Evolutionary conservation across 1,140 invertebrate species (phyloP).

Genomic region (Acromyrmex echinatior): DNA sequence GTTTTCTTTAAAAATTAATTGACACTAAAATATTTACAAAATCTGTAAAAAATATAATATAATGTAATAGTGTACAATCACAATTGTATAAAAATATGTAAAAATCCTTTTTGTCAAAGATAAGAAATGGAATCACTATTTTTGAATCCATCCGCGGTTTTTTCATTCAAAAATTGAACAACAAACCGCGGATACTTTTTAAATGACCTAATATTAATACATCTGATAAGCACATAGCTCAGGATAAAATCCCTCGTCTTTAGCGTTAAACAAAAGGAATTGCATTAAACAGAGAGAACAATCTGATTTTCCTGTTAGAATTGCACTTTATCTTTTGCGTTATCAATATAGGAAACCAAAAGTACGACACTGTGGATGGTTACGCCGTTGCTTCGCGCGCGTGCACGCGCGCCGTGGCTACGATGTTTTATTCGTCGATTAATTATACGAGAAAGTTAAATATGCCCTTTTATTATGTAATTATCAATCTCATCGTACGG

Average conservation of each 20-base stretch:
- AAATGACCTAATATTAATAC: not conserved
- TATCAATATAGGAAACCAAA: constrained; percentile 1
- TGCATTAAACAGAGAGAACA: constrained; percentile 9
- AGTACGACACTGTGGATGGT: not conserved
- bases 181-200: too few species aligned
- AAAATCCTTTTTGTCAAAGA: not conserved
- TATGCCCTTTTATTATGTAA: constrained; percentile 57
- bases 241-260: not conserved
- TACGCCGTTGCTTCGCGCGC: not conserved
- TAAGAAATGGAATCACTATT: not conserved
- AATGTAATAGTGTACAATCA: not conserved
- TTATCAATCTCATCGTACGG: constrained; percentile 1
- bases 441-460: constrained; percentile 61
- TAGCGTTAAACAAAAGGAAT: constrained; percentile 41
- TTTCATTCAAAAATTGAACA: too few species aligned
- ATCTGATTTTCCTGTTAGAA: constrained; percentile 7
- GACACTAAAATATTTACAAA: not conserved
- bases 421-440: constrained; percentile 65
- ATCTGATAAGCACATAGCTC: not conserved
- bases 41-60: too few species aligned
- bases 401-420: too few species aligned
- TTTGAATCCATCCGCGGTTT: not conserved
- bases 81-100: not conserved
- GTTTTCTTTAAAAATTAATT: not conserved
- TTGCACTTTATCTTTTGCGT: not conserved